phyloP scores from a whole-genome alignment of 35 echinoderm and acorn worm genomes.

The Heliocidaris tuberculata region DNA sequence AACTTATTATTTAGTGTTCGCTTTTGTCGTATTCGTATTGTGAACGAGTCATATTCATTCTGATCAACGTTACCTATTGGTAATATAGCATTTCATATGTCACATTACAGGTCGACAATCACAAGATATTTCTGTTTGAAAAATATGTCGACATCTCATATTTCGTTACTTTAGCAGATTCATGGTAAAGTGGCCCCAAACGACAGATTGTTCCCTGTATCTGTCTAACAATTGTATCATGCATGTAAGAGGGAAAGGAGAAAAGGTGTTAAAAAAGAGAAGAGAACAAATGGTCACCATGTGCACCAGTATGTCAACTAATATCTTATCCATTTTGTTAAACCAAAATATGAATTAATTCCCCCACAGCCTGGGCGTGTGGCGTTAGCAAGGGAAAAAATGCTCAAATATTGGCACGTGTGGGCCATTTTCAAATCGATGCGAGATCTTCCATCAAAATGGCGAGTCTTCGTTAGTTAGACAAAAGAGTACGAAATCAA shows the following conservation, averaged over 20 bases:
- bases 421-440: conserved; percentile 27
- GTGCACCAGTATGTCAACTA: neutral
- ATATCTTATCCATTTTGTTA: neutral
- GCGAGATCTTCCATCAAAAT: conserved; percentile 24
- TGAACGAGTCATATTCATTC: neutral
- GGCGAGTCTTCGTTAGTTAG: neutral
- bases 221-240: neutral
- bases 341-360: conserved; percentile 11
- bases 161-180: neutral
- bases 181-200: neutral
- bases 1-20: neutral
- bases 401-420: conserved; percentile 23
- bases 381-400: neutral
- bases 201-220: neutral
- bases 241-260: neutral
- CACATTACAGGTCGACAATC: too few species aligned
- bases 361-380: neutral
- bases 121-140: neutral
- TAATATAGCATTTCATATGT: neutral
- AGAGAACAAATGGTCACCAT: conserved; percentile 9
- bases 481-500: conserved; percentile 7
- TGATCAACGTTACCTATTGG: neutral
- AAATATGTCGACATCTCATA: neutral
- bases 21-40: neutral
- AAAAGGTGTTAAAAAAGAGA: neutral